Evolutionary conservation across 2,113 vertebrate species (phyloP).

Genomic region (Callionymus lyra): DNA sequence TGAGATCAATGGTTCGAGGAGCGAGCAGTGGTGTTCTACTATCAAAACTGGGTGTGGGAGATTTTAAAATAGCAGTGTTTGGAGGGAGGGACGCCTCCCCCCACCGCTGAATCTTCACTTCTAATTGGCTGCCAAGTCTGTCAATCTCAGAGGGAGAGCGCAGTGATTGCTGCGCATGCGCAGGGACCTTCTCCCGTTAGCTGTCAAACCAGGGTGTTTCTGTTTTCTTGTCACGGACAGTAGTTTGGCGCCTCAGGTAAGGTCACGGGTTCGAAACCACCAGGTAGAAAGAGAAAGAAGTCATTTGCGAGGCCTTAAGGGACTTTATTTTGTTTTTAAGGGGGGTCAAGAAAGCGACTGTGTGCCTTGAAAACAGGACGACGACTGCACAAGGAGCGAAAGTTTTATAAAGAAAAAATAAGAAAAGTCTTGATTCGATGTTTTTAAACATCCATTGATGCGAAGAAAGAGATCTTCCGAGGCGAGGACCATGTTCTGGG

Average conservation of each 20-base stretch:
- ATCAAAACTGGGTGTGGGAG: slow-evolving; percentile 2
- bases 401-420: too few relatives aligned
- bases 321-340: too few relatives aligned
- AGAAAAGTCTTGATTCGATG: too few relatives aligned
- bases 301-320: too few relatives aligned
- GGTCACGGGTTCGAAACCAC: too few relatives aligned
- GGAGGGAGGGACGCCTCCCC: not conserved
- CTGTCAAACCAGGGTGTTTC: slow-evolving; percentile 53
- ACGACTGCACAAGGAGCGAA: too few relatives aligned
- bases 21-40: not conserved
- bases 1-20: slow-evolving; percentile 24
- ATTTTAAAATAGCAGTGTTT: slow-evolving; percentile 23
- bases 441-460: too few relatives aligned
- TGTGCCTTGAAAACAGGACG: too few relatives aligned
- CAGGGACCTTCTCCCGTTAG: slow-evolving; percentile 27
- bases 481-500: slow-evolving; percentile 6
- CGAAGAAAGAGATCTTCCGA: too few relatives aligned
- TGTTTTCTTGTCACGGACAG: not conserved
- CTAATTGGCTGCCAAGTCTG: slow-evolving; percentile 10
- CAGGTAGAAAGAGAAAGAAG: too few relatives aligned
- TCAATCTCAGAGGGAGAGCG: not conserved
- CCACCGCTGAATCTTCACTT: slow-evolving; percentile 2
- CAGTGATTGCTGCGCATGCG: slow-evolving; percentile 46
- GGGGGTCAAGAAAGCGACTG: too few relatives aligned
- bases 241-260: too few relatives aligned